Evolutionary conservation across 2,797 vertebrate species (phyloP).

Genomic region (Anguilla obscura): DNA sequence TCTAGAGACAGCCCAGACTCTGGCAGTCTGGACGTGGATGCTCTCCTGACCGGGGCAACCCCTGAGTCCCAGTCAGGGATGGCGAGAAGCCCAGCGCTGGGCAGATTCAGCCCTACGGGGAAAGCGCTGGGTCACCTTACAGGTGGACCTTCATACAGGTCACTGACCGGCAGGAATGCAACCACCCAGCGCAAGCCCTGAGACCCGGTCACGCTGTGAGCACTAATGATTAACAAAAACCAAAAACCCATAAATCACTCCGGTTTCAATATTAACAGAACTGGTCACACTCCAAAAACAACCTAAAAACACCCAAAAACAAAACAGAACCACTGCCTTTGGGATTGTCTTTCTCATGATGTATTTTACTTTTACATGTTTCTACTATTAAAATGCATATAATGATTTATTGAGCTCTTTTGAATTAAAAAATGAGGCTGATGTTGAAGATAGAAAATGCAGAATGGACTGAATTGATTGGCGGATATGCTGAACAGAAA

Average conservation of each 20-base stretch:
- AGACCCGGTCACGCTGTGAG: not conserved
- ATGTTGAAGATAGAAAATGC: not conserved
- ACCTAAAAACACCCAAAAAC: not conserved
- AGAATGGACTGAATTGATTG: not conserved
- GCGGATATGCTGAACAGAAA: not conserved
- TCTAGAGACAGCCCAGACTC: not conserved
- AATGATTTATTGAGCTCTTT: not conserved
- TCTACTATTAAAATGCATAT: not conserved
- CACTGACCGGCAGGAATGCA: not conserved
- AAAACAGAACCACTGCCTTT: not conserved
- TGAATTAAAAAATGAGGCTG: not conserved
- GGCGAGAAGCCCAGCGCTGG: not conserved
- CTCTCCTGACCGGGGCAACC: conserved; percentile 5
- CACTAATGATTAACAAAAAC: not conserved
- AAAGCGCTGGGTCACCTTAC: not conserved
- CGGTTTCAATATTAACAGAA: not conserved
- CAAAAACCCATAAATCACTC: not conserved
- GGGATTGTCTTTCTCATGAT: not conserved
- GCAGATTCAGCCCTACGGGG: not conserved
- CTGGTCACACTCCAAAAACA: conserved; percentile 2
- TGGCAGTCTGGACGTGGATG: not conserved
- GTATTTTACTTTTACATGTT: not conserved
- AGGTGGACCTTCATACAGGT: conserved; percentile 7
- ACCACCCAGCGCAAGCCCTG: not conserved
- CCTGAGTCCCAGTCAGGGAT: not conserved